A percentile compares a stretch with the other conserved stretches of the same genome.
Evolutionary conservation across 2,797 vertebrate genomes (phyloP).

Genomic region (Notolepis coatsorum): DNA sequence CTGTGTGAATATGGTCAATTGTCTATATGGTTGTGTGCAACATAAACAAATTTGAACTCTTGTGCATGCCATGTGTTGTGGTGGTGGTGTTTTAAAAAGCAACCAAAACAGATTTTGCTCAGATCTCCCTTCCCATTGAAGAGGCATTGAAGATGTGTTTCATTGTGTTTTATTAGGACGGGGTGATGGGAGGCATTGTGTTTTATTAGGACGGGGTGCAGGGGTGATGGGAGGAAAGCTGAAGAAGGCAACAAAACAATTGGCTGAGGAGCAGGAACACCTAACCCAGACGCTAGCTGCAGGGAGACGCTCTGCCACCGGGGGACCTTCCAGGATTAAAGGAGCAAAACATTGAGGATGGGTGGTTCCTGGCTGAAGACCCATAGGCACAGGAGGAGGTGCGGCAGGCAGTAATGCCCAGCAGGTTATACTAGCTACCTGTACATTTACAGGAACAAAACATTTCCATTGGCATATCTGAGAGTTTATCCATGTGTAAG

Average conservation of each 20-base stretch:
- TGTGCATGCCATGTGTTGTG: too few species aligned
- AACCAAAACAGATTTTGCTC: too few species aligned
- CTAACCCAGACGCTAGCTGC: not conserved
- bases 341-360: not conserved
- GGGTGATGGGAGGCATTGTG: not conserved
- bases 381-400: not conserved
- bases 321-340: not conserved
- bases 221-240: not conserved
- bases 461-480: slow-evolving; percentile 9
- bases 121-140: not conserved
- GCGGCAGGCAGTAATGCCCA: not conserved
- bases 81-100: too few species aligned
- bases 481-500: not conserved
- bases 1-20: too few species aligned
- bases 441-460: slow-evolving; percentile 13
- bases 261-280: not conserved
- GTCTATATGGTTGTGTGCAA: too few species aligned
- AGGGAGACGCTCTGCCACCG: not conserved
- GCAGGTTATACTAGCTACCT: not conserved
- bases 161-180: slow-evolving; percentile 6
- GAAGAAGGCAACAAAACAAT: not conserved
- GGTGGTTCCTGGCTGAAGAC: not conserved
- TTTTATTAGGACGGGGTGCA: not conserved
- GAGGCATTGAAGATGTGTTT: slow-evolving; percentile 15
- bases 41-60: too few species aligned